phyloP scores from a whole-genome alignment of 2,113 vertebrate genomes.

The Actenoides lindsayi region DNA sequence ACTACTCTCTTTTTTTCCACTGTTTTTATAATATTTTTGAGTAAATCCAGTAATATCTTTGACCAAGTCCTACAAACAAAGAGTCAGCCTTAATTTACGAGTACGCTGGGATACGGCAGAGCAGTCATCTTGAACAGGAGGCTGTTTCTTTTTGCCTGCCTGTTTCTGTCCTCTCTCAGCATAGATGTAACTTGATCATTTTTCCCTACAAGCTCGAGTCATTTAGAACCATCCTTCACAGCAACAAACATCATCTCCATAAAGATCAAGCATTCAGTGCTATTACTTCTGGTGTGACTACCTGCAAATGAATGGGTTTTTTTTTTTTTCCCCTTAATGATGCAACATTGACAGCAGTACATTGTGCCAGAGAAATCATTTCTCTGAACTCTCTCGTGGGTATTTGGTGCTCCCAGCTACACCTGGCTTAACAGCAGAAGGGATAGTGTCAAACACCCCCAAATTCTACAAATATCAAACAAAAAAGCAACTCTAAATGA shows the following conservation, averaged over 20 bases:
- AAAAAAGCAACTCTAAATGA: neutral
- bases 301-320: rapidly evolving
- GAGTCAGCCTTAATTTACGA: neutral
- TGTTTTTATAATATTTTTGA: too few relatives aligned
- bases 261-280: neutral
- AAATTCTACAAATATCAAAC: neutral
- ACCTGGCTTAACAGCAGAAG: neutral
- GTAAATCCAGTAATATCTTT: neutral
- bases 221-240: neutral
- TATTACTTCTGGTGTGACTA: neutral
- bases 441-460: neutral
- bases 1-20: too few relatives aligned
- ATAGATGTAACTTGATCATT: neutral
- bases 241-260: neutral
- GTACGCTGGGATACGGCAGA: rapidly evolving
- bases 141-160: neutral
- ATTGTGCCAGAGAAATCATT: neutral
- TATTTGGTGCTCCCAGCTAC: neutral
- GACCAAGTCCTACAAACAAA: neutral
- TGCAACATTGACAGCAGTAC: neutral
- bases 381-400: neutral
- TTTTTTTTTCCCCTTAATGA: rapidly evolving
- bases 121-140: neutral
- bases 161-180: neutral
- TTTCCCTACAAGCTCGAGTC: neutral